Conservation (phyloP, 2,888 invertebrate species). For the Brenthis hecate region DNA sequence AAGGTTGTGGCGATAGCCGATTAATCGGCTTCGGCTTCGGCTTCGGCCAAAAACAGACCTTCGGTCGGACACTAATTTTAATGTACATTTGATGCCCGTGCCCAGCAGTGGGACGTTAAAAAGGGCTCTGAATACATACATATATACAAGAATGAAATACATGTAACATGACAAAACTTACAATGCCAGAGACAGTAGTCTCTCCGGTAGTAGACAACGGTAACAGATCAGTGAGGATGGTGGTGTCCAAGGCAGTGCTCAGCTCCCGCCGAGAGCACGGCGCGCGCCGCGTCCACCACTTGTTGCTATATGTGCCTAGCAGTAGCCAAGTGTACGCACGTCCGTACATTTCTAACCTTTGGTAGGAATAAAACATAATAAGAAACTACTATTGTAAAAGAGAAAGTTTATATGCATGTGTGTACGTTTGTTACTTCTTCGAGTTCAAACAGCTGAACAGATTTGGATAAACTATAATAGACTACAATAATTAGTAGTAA, state of each 20-base stretch:
- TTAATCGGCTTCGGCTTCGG: no score
- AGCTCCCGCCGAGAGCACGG: constrained; percentile 89
- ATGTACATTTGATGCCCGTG: no score
- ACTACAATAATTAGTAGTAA: no score
- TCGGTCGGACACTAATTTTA: no score
- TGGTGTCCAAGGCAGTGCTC: constrained; percentile 90
- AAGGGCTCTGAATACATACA: no score
- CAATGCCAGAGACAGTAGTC: constrained; percentile 94
- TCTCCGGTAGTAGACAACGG: constrained; percentile 93
- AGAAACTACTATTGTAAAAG: neutral
- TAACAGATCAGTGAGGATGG: constrained; percentile 93
- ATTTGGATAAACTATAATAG: no score
- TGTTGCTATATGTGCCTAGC: constrained; percentile 92
- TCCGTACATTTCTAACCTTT: constrained; percentile 92
- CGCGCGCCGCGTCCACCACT: constrained; percentile 87
- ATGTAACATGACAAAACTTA: constrained; percentile 72
- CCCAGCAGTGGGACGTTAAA: no score
- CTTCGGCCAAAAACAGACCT: no score
- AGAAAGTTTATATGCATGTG: no score
- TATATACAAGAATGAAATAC: neutral
- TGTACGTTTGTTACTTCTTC: no score
- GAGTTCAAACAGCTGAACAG: no score
- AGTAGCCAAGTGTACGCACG: constrained; percentile 97
- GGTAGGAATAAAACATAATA: neutral
- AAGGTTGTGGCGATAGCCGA: no score